Evolutionary conservation across 35 echinoderm and acorn worm genomes (phyloP).

Genomic region (Diadema setosum): DNA sequence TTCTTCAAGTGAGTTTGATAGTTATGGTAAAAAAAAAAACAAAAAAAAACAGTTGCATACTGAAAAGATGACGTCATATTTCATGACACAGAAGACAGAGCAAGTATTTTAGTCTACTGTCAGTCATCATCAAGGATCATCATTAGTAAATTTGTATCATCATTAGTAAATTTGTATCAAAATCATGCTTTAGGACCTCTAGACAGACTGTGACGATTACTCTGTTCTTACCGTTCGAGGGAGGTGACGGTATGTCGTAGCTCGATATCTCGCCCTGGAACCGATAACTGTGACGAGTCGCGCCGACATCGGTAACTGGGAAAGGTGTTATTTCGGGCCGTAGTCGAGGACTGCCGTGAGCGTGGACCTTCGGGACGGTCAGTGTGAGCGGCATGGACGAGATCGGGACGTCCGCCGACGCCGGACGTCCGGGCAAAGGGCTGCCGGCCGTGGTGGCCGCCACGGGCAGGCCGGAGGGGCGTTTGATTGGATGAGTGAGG

Average conservation of each 20-base stretch:
- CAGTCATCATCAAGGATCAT: too few species aligned
- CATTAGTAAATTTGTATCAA: too few species aligned
- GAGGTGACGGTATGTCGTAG: slow-evolving; percentile 89
- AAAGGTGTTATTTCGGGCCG: background rate
- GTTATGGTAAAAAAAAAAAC: too few species aligned
- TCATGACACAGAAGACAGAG: too few species aligned
- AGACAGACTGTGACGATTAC: too few species aligned
- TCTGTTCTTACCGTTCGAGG: slow-evolving; percentile 66
- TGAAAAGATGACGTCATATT: too few species aligned
- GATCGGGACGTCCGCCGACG: background rate
- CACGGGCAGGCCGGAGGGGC: background rate
- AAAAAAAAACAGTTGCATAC: too few species aligned
- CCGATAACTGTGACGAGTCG: background rate
- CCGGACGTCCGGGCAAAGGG: background rate
- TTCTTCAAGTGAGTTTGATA: too few species aligned
- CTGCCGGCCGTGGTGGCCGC: background rate
- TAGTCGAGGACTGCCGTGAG: background rate
- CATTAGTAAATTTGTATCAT: too few species aligned
- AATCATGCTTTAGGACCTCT: too few species aligned
- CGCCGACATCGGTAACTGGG: background rate
- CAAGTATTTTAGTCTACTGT: too few species aligned
- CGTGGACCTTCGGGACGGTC: slow-evolving; percentile 11
- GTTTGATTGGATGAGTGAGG: background rate
- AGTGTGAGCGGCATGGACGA: background rate
- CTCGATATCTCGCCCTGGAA: slow-evolving; percentile 72